Evolutionary conservation across 2,797 vertebrate species (phyloP).

Genomic region (Anolis apletophallus): DNA sequence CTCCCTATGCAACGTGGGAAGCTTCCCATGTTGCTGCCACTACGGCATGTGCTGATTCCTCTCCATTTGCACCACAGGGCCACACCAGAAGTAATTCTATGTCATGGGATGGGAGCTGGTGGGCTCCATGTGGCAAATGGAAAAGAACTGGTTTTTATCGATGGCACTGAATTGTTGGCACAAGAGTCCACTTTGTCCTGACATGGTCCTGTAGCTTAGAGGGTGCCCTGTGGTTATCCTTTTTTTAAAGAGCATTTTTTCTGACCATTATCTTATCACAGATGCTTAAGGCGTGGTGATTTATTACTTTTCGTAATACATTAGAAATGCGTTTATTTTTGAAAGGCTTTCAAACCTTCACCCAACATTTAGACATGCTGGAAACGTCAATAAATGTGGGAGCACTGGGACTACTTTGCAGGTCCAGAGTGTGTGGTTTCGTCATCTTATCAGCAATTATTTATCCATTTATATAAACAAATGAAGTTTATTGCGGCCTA

Average conservation of each 20-base stretch:
- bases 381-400: constrained; percentile 11
- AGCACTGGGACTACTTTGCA: constrained; percentile 40
- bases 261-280: neutral
- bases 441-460: constrained; percentile 49
- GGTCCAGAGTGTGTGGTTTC: constrained; percentile 45
- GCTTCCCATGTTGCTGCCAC: too few species aligned
- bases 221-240: accelerated
- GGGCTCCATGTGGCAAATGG: too few species aligned
- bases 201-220: neutral
- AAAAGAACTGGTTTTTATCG: too few species aligned
- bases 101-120: too few species aligned
- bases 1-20: too few species aligned
- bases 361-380: constrained; percentile 41
- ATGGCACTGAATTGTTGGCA: too few species aligned
- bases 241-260: neutral
- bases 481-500: constrained; percentile 64
- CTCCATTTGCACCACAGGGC: too few species aligned
- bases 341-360: constrained; percentile 34
- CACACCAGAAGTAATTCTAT: too few species aligned
- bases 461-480: constrained; percentile 64
- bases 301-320: constrained; percentile 24
- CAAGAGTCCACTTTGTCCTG: neutral
- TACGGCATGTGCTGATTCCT: too few species aligned
- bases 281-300: neutral
- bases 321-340: constrained; percentile 35